Evolutionary conservation across 2,888 invertebrate species (phyloP).

Genomic region (Trichopoda pennipes): DNA sequence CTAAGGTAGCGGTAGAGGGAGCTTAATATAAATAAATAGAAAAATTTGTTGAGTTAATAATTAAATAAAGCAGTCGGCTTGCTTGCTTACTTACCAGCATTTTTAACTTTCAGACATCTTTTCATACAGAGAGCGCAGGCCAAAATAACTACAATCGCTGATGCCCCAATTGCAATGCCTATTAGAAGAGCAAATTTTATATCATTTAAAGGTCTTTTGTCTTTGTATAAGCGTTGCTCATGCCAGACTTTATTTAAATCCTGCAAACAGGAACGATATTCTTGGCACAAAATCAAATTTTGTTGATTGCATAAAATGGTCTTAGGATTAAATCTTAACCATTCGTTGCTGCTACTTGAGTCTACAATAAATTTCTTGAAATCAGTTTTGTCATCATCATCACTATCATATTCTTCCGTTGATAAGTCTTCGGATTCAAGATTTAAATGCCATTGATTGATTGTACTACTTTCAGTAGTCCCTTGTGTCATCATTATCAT

Average conservation of each 20-base stretch:
- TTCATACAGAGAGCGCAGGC: slow-evolving; percentile 75
- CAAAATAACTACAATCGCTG: slow-evolving; percentile 74
- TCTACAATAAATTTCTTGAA: not conserved
- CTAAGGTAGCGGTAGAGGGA: not conserved
- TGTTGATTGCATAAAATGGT: slow-evolving; percentile 69
- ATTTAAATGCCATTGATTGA: slow-evolving; percentile 43
- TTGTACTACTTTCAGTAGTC: slow-evolving; percentile 50
- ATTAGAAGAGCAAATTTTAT: slow-evolving; percentile 76
- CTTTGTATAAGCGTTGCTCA: slow-evolving; percentile 18
- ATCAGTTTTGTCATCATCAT: slow-evolving; percentile 26
- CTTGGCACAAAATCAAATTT: slow-evolving; percentile 73
- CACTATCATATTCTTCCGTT: slow-evolving; percentile 39
- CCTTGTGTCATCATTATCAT: slow-evolving; percentile 69
- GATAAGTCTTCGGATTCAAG: slow-evolving; percentile 28
- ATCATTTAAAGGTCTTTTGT: slow-evolving; percentile 54
- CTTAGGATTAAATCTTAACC: slow-evolving; percentile 50
- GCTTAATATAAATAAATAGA: slow-evolving; percentile 10
- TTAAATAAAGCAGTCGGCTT: not conserved
- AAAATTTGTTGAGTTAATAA: not conserved
- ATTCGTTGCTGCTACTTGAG: slow-evolving; percentile 45
- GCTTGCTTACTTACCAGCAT: slow-evolving; percentile 51
- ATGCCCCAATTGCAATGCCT: slow-evolving; percentile 75
- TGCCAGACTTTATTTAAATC: slow-evolving; percentile 70
- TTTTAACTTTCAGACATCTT: slow-evolving; percentile 71
- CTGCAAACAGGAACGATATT: slow-evolving; percentile 75